Evolutionary conservation across 1,140 invertebrate genomes (phyloP), one percentile per base, ranked within the genome.

Genomic region (Amyelois transitella): DNA sequence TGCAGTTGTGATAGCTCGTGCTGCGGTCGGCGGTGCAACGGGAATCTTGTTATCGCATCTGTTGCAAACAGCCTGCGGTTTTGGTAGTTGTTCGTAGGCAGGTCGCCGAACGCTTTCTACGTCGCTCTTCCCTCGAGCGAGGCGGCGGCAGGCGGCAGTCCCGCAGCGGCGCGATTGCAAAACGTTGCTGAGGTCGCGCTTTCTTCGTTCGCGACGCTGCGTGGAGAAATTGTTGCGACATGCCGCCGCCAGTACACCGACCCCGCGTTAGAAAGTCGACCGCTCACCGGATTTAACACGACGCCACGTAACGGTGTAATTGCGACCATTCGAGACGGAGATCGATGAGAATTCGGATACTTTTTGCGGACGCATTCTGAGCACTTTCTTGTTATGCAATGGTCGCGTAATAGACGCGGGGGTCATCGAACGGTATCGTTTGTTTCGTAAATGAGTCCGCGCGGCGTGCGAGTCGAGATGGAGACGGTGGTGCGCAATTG

Each of bases 161-260:
- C 20, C 43, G 59, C 60, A 60, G 73, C 62, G 58, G 69, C 60
- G 68, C 73, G 82, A 82, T 88, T 88, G 82, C 85, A 86, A 88
- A 88, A 88, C 66, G 60, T 53, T 68, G 69, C 69, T 62, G 81
- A 80, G 81, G 81, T 85, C 80, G 85, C 85, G 82, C 82, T 88
- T 88, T 88, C 85, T 88, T 88, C 84, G 81, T 83, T 86, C 80
- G 85, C 85, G 70, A 81, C 69, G 75, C 73, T 54, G 75, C 73
- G 54, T 68, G 77, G 85, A 88, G 85, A 88, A 88, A 88, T 88
- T 88, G 74, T 88, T 88, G 85, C 85, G 80, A 78, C 84, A 87
- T 77, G 66, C 63, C 67, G 77, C 70, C 65, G 75, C 78, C 32
- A 12, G 85, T 88, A 77, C 85, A 80, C 75, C 85, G 85, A 88